Percentiles rank a stretch among this genome's conserved stretches.
Conservation (phyloP, 2,113 vertebrate genomes). For the Archilochus colubris region DNA sequence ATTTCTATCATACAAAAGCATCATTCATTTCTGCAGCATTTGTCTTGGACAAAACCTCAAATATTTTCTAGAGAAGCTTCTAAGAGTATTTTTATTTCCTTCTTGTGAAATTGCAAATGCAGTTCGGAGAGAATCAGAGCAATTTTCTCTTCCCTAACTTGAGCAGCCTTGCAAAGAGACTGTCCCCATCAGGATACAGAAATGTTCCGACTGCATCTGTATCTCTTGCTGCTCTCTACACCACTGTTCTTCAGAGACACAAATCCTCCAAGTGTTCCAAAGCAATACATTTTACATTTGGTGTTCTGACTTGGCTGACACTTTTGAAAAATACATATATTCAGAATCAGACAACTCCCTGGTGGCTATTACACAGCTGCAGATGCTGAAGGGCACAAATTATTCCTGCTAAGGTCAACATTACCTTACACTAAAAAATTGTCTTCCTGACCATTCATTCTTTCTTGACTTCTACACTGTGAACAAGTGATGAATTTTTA, state of each 20-base stretch:
- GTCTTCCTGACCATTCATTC: conserved; percentile 62
- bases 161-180: neutral
- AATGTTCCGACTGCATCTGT: neutral
- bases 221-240: neutral
- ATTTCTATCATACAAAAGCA: neutral
- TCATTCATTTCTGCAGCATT: neutral
- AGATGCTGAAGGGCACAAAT: conserved; percentile 71
- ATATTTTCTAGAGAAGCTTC: neutral
- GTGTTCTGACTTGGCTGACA: conserved; percentile 55
- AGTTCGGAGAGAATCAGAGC: neutral
- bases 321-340: neutral
- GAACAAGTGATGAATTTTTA: conserved; percentile 66
- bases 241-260: neutral
- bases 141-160: neutral
- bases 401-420: conserved; percentile 64
- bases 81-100: neutral
- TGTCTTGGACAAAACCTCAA: neutral
- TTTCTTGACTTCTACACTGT: conserved; percentile 26
- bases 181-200: neutral
- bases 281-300: conserved; percentile 56
- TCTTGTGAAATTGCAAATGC: neutral
- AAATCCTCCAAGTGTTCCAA: conserved; percentile 43
- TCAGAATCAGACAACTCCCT: conserved; percentile 47
- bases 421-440: conserved; percentile 72
- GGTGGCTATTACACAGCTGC: conserved; percentile 67